Evolutionary conservation across 2,113 vertebrate genomes (phyloP).

Genomic region (Prunella himalayana): DNA sequence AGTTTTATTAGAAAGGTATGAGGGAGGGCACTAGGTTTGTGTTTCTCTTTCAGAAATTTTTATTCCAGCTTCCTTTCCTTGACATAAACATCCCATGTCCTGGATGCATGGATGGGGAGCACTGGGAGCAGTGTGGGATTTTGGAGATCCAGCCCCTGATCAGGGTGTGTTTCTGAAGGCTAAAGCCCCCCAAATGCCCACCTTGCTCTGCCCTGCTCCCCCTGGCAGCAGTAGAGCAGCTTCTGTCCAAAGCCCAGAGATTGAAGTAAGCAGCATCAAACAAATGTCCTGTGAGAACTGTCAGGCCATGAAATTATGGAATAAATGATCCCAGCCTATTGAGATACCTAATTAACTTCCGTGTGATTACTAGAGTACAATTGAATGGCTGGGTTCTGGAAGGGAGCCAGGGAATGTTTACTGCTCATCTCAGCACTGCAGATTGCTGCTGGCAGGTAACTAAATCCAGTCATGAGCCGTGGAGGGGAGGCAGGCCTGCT

Average conservation of each 20-base stretch:
- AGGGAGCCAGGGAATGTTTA: background rate
- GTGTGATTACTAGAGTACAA: background rate
- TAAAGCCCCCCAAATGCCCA: background rate
- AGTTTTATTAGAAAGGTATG: background rate
- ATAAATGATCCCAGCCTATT: background rate
- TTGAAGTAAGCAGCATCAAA: background rate
- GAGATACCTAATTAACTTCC: background rate
- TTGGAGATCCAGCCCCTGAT: background rate
- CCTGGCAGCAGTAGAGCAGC: background rate
- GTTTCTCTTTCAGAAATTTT: background rate
- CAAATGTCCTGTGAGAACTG: background rate
- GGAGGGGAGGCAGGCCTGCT: background rate
- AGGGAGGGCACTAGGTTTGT: background rate
- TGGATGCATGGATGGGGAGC: background rate
- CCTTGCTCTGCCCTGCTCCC: background rate
- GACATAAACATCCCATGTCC: rapidly evolving
- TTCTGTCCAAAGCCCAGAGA: background rate
- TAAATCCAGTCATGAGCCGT: background rate
- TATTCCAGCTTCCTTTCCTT: background rate
- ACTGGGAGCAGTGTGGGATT: background rate
- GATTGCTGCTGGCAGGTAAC: conserved; percentile 52
- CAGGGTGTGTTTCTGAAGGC: background rate
- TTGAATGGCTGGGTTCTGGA: background rate
- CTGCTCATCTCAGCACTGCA: background rate
- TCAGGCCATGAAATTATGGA: background rate